phyloP scores from a whole-genome alignment of 2,888 invertebrate genomes.

The Harpalus rufipes region DNA sequence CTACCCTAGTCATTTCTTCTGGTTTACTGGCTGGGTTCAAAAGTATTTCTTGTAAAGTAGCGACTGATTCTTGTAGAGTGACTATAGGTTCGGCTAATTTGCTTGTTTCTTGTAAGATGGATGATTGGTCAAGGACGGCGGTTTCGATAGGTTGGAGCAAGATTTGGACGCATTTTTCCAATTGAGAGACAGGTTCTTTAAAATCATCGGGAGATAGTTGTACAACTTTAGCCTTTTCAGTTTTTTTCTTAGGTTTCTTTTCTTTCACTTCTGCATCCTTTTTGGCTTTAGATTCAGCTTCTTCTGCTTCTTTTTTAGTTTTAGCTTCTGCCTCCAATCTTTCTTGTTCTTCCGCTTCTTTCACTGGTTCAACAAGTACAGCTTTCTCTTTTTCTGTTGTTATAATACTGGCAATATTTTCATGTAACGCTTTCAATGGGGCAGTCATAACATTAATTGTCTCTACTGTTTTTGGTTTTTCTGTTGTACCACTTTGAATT shows the following conservation, averaged over 20 bases:
- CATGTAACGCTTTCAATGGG: constrained; percentile 14
- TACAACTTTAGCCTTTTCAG: constrained; percentile 47
- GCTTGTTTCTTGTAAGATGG: constrained; percentile 40
- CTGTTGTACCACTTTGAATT: constrained; percentile 2
- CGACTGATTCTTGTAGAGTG: constrained; percentile 46
- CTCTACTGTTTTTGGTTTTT: constrained; percentile 65
- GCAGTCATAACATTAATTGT: not conserved
- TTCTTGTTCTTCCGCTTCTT: constrained; percentile 60
- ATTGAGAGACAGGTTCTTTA: constrained; percentile 58
- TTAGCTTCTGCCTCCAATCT: too few species aligned
- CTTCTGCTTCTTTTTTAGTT: too few species aligned
- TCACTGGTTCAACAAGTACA: constrained; percentile 4
- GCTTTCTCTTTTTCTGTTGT: constrained; percentile 38
- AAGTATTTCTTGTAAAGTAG: constrained; percentile 16
- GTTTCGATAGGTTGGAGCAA: not conserved
- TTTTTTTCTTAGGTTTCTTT: constrained; percentile 26
- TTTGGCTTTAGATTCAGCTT: too few species aligned
- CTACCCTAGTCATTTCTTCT: not conserved
- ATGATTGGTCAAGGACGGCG: not conserved
- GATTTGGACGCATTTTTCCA: constrained; percentile 45
- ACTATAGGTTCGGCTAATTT: constrained; percentile 63
- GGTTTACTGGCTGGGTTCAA: not conserved
- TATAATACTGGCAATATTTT: not conserved
- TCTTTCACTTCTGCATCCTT: too few species aligned
- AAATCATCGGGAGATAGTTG: constrained; percentile 27